Conservation (phyloP, 1,140 invertebrate species). For the Scylla paramamosain region DNA sequence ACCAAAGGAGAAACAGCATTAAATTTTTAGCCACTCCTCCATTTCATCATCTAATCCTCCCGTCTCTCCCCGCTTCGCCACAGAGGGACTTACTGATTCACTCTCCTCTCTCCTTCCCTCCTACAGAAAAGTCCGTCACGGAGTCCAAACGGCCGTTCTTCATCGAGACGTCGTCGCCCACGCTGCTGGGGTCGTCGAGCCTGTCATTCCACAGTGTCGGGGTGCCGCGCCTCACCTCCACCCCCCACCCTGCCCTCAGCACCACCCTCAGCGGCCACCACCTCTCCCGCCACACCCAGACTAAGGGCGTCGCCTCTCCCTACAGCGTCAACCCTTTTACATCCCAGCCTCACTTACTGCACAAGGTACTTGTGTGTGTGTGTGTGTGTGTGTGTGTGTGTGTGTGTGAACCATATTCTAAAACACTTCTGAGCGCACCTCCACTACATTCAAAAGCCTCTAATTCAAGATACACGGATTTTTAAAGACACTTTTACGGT, state of each 20-base stretch:
- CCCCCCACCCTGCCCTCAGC: slow-evolving; percentile 51
- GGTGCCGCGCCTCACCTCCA: slow-evolving; percentile 42
- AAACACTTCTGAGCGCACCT: too few relatives aligned
- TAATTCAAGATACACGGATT: too few relatives aligned
- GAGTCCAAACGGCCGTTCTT: slow-evolving; percentile 75
- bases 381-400: background rate
- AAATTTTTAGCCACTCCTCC: too few relatives aligned
- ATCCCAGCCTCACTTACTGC: slow-evolving; percentile 76
- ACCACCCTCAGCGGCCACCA: slow-evolving; percentile 69
- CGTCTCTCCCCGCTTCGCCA: background rate
- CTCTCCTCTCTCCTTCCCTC: background rate
- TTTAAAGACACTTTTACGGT: too few relatives aligned
- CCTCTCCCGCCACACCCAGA: slow-evolving; percentile 47
- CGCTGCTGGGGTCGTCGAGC: slow-evolving; percentile 68
- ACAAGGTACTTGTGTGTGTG: slow-evolving; percentile 63
- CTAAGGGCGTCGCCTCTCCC: slow-evolving; percentile 50
- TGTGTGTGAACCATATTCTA: background rate
- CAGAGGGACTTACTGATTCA: too few relatives aligned
- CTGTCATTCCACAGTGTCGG: slow-evolving; percentile 66
- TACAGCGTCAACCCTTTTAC: slow-evolving; percentile 77
- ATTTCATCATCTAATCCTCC: background rate
- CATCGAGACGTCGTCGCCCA: slow-evolving; percentile 74
- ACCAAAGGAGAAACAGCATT: too few relatives aligned
- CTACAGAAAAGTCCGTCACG: slow-evolving; percentile 70
- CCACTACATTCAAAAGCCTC: too few relatives aligned